A percentile compares a stretch with the other conserved stretches of the same genome.
phyloP scores from a whole-genome alignment of 2,113 vertebrate genomes.

The Grammomys dolichurus region DNA sequence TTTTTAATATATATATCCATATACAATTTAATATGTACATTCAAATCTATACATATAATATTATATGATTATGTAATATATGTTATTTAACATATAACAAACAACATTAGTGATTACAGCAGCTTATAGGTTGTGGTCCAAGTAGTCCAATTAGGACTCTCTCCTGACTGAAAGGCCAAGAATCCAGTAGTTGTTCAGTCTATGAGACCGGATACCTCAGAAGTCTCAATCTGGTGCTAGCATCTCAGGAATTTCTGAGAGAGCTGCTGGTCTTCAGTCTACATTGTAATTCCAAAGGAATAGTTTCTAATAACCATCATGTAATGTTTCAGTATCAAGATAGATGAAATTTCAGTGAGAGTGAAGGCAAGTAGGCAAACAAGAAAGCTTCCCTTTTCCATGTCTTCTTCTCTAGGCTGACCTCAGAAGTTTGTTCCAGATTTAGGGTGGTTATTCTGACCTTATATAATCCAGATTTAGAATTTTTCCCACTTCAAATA shows the following conservation, averaged over 20 bases:
- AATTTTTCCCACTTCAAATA: neutral
- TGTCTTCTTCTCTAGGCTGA: neutral
- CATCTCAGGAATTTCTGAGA: neutral
- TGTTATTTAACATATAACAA: neutral
- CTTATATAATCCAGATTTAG: neutral
- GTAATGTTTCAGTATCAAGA: neutral
- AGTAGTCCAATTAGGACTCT: neutral
- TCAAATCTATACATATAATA: neutral
- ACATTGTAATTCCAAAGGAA: neutral
- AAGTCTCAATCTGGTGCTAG: neutral
- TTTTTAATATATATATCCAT: neutral
- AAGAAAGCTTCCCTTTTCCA: neutral
- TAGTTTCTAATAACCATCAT: neutral
- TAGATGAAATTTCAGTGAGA: neutral
- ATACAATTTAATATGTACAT: neutral
- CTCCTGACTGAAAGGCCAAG: neutral
- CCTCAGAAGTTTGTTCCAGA: neutral
- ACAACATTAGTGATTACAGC: neutral
- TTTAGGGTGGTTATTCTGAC: neutral
- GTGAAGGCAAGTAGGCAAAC: neutral
- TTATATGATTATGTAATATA: neutral
- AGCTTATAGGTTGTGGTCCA: neutral
- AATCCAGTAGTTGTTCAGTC: neutral
- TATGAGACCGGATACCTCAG: neutral
- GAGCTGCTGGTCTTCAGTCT: neutral